Evolutionary conservation across 2,797 vertebrate species (phyloP).

Genomic region (Knipowitschia caucasica): DNA sequence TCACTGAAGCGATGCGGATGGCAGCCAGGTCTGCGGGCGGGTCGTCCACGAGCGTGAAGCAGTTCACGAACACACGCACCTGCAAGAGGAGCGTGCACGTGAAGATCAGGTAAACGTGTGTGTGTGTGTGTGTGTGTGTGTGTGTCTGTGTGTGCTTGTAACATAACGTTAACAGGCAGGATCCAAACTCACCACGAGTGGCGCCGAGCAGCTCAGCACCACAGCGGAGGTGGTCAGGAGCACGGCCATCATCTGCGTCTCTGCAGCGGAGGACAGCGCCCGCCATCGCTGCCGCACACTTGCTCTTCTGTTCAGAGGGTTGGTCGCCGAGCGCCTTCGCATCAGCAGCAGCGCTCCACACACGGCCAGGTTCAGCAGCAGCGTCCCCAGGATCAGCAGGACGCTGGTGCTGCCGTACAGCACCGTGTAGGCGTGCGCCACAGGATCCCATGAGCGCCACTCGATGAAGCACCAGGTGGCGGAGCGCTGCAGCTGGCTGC

Average conservation of each 20-base stretch:
- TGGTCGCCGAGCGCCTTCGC: constrained; percentile 79
- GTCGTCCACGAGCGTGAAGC: constrained; percentile 71
- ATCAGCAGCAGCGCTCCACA: constrained; percentile 90
- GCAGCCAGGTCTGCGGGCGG: constrained; percentile 81
- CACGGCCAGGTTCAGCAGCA: constrained; percentile 89
- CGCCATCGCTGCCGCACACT: constrained; percentile 71
- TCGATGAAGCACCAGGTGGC: constrained; percentile 94
- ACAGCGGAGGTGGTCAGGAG: constrained; percentile 91
- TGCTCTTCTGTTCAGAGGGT: too few relatives aligned
- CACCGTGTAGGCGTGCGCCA: constrained; percentile 80
- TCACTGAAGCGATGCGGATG: constrained; percentile 89
- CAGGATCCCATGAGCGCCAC: constrained; percentile 71
- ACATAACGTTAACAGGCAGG: too few relatives aligned
- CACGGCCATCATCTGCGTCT: constrained; percentile 95
- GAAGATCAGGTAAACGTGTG: too few relatives aligned
- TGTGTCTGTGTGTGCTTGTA: too few relatives aligned
- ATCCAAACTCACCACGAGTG: constrained; percentile 95
- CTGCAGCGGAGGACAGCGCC: constrained; percentile 83
- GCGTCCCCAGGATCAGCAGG: constrained; percentile 87
- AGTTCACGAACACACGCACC: constrained; percentile 90
- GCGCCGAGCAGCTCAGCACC: constrained; percentile 91
- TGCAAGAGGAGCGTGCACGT: constrained; percentile 37
- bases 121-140: background rate
- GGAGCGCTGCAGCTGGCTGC: constrained; percentile 74
- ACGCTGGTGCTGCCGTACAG: constrained; percentile 90